Conservation (phyloP, 1,140 invertebrate species). For the Augochlora pura region DNA sequence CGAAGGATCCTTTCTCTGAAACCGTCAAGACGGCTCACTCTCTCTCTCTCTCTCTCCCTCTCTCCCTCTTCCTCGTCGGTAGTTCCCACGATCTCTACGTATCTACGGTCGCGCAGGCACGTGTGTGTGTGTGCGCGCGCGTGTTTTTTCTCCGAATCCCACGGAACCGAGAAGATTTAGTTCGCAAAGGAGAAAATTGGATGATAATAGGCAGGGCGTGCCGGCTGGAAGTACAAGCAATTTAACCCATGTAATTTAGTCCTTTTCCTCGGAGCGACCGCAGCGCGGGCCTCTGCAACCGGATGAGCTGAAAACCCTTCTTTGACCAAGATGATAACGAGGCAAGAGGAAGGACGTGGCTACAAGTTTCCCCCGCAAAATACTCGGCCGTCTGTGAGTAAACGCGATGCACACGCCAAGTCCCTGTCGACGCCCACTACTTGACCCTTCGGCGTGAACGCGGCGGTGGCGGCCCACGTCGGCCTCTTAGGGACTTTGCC, state of each 20-base stretch:
- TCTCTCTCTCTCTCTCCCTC: no score
- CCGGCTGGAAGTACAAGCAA: constrained; percentile 31
- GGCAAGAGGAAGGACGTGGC: constrained; percentile 28
- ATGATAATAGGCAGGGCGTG: constrained; percentile 33
- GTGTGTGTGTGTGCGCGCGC: no score
- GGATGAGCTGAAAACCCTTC: constrained; percentile 29
- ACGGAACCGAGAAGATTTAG: constrained; percentile 11
- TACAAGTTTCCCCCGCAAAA: constrained; percentile 43
- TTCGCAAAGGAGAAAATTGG: constrained; percentile 25
- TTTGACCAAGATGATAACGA: constrained; percentile 39
- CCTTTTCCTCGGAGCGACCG: constrained; percentile 19
- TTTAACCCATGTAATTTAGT: constrained; percentile 42
- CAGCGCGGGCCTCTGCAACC: constrained; percentile 13
- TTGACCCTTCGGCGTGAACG: constrained; percentile 37
- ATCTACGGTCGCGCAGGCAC: no score
- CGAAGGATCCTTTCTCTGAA: constrained; percentile 9
- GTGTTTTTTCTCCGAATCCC: neutral
- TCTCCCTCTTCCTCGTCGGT: no score
- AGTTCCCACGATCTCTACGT: no score
- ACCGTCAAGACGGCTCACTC: neutral
- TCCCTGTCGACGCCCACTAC: constrained; percentile 29
- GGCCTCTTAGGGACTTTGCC: constrained; percentile 33
- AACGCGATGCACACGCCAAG: constrained; percentile 33
- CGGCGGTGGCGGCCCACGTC: no score
- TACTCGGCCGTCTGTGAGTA: constrained; percentile 26